These are phyloP conservation scores for Tetrax tetrax DNA, from an alignment of 2,113 vertebrate species.

Conservation along the genomic window DNA sequence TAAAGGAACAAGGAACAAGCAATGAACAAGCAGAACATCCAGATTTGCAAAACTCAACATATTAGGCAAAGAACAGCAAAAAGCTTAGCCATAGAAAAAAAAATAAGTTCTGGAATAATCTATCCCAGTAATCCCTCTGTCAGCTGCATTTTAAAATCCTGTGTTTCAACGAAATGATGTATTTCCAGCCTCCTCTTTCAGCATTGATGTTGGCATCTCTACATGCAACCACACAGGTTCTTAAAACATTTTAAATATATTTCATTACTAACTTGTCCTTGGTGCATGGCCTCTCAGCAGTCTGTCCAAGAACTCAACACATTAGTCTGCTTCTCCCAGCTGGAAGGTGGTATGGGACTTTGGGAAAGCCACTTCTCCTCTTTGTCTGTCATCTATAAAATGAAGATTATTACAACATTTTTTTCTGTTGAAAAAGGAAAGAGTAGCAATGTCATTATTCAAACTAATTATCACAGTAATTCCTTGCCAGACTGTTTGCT, in stretches of 20 bases:
- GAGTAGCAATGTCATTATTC: neutral
- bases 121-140: neutral
- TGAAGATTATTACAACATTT: neutral
- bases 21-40: neutral
- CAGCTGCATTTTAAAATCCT: neutral
- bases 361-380: neutral
- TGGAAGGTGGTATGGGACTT: neutral
- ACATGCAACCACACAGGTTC: neutral
- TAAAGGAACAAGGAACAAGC: neutral
- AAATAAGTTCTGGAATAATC: neutral
- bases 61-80: neutral
- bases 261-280: neutral
- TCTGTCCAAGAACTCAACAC: neutral
- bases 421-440: neutral
- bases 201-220: neutral
- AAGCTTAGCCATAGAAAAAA: neutral
- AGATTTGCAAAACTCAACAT: neutral
- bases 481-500: neutral
- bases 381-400: neutral
- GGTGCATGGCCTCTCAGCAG: neutral
- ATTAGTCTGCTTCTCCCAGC: neutral
- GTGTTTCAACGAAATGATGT: neutral
- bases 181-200: neutral
- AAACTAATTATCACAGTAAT: neutral
- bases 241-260: neutral